A percentile compares a stretch with the other conserved stretches of the same genome.
phyloP scores from a whole-genome alignment of 53 echinoderm and acorn worm genomes.

The Patiria pectinifera region DNA sequence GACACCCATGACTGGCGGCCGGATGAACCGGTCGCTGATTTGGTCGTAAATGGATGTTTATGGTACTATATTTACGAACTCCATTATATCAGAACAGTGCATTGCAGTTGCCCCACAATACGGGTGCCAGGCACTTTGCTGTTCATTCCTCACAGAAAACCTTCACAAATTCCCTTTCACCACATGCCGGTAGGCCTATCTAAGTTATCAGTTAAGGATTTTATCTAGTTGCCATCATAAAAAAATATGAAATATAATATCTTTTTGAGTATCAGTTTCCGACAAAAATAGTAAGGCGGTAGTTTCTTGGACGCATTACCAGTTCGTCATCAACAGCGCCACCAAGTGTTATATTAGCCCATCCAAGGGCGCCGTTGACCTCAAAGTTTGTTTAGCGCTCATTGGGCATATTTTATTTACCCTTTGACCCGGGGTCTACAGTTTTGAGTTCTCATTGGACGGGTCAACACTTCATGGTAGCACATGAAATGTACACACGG shows the following conservation, averaged over 20 bases:
- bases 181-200: too few relatives aligned
- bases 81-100: constrained; percentile 2
- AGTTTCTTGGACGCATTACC: not conserved
- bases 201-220: too few relatives aligned
- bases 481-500: too few relatives aligned
- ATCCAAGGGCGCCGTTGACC: too few relatives aligned
- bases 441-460: too few relatives aligned
- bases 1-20: constrained; percentile 51
- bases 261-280: not conserved
- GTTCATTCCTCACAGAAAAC: not conserved
- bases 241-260: not conserved
- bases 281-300: not conserved
- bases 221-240: too few relatives aligned
- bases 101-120: not conserved
- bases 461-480: too few relatives aligned
- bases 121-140: constrained; percentile 7
- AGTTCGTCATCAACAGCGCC: too few relatives aligned
- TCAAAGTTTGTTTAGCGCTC: too few relatives aligned
- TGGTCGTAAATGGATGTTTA: constrained; percentile 48
- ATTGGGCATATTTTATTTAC: not conserved
- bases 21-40: constrained; percentile 22
- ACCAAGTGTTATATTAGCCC: not conserved
- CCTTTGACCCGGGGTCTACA: too few relatives aligned
- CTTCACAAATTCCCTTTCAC: too few relatives aligned
- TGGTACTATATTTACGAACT: not conserved